These are phyloP conservation scores for Lasiommata megera DNA, from an alignment of 2,888 invertebrate genomes.

Conservation along the genomic window DNA sequence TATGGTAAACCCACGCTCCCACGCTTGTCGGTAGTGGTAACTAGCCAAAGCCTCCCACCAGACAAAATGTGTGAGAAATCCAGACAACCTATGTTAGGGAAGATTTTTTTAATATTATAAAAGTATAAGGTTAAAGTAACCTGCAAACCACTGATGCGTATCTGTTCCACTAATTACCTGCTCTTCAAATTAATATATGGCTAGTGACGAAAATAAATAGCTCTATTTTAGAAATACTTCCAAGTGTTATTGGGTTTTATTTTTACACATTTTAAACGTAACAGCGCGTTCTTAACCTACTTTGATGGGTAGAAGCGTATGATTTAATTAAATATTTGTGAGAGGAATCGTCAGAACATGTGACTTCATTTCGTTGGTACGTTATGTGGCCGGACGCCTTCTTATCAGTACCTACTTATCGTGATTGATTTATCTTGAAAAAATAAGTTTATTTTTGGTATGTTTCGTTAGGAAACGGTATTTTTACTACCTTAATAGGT, in stretches of 20 bases:
- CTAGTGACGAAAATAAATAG: too few relatives aligned
- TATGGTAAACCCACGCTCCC: too few relatives aligned
- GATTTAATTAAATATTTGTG: slow-evolving; percentile 50
- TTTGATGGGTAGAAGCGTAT: slow-evolving; percentile 42
- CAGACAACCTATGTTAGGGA: too few relatives aligned
- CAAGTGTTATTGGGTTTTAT: background rate
- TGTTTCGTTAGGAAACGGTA: slow-evolving; percentile 2
- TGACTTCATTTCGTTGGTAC: slow-evolving; percentile 51
- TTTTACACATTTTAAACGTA: background rate
- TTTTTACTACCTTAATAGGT: background rate
- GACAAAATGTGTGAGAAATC: too few relatives aligned
- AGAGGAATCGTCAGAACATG: slow-evolving; percentile 56
- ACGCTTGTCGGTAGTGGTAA: too few relatives aligned
- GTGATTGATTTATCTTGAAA: slow-evolving; percentile 73
- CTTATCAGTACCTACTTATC: slow-evolving; percentile 53
- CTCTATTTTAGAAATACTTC: too few relatives aligned
- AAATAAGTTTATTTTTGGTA: slow-evolving; percentile 23
- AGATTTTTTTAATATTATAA: too few relatives aligned
- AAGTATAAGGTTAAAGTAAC: too few relatives aligned
- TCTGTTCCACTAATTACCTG: too few relatives aligned
- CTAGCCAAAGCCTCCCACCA: too few relatives aligned
- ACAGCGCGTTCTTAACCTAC: slow-evolving; percentile 43
- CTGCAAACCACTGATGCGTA: too few relatives aligned
- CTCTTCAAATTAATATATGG: too few relatives aligned
- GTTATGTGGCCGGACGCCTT: slow-evolving; percentile 44